Conservation (phyloP, 2,113 vertebrate genomes). For the Ptychochromis oligacanthus region DNA sequence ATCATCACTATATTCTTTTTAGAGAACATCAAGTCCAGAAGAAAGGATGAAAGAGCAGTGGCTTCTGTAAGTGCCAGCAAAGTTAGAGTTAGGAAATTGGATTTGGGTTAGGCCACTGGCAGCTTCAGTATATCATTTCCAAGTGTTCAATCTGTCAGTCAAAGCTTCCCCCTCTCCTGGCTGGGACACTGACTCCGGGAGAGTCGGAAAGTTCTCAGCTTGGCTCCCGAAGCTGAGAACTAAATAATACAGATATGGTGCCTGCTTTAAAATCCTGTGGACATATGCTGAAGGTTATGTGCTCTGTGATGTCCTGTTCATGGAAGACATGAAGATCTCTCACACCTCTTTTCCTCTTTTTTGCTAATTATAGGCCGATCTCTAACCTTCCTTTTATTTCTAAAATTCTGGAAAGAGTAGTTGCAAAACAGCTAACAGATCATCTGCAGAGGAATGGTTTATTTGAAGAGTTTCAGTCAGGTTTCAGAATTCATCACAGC, state of each 20-base stretch:
- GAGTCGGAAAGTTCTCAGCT: constrained; percentile 19
- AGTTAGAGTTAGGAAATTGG: constrained; percentile 58
- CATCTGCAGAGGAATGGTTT: too few species aligned
- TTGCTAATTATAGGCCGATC: too few species aligned
- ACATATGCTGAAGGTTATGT: background rate
- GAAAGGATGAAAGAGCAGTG: constrained; percentile 22
- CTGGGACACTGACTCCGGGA: background rate
- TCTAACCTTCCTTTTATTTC: too few species aligned
- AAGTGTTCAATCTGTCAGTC: constrained; percentile 49
- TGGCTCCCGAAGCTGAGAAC: background rate
- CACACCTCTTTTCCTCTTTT: too few species aligned
- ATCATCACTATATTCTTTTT: constrained; percentile 17
- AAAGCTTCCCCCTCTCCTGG: constrained; percentile 7
- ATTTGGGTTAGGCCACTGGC: constrained; percentile 51
- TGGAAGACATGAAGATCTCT: too few species aligned
- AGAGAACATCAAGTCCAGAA: background rate
- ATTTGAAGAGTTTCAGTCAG: too few species aligned
- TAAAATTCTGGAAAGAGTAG: too few species aligned
- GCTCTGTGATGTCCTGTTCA: background rate
- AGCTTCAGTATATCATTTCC: constrained; percentile 18
- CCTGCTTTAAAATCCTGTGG: background rate
- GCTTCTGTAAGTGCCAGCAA: constrained; percentile 53
- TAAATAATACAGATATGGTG: background rate
- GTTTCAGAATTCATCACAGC: too few species aligned
- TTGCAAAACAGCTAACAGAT: too few species aligned